Conservation (phyloP, 1,140 invertebrate genomes). For the Kradibia gibbosae region DNA sequence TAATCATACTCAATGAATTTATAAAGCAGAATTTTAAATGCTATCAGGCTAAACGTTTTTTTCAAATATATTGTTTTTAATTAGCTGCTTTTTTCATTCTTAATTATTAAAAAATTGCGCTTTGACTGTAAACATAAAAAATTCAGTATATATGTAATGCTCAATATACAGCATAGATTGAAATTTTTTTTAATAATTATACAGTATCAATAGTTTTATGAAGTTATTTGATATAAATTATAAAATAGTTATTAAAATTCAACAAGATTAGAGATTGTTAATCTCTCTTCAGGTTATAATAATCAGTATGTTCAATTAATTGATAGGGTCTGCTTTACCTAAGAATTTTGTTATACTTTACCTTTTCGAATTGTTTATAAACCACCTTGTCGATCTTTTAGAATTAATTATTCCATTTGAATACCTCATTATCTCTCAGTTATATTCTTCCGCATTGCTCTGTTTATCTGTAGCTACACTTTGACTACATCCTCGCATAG, state of each 20-base stretch:
- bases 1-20: not conserved
- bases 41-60: not conserved
- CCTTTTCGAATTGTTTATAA: not conserved
- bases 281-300: not conserved
- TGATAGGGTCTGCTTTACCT: not conserved
- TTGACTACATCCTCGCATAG: not conserved
- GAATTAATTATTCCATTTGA: slow-evolving; percentile 13
- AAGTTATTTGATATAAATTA: not conserved
- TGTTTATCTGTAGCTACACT: slow-evolving; percentile 9
- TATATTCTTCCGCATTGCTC: slow-evolving; percentile 14
- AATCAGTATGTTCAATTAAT: not conserved
- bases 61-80: not conserved
- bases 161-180: too few relatives aligned
- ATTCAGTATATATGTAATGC: too few relatives aligned
- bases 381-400: not conserved
- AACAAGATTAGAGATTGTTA: not conserved
- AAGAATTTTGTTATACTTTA: not conserved
- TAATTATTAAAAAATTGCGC: not conserved
- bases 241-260: not conserved
- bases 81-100: not conserved
- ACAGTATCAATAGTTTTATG: too few relatives aligned
- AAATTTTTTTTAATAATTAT: too few relatives aligned
- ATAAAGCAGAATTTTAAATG: not conserved
- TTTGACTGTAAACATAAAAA: not conserved
- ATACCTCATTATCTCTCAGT: slow-evolving; percentile 1